A percentile compares a stretch with the other conserved stretches of the same genome.
phyloP scores from a whole-genome alignment of 2,797 vertebrate species.

The Aldrovandia affinis region DNA sequence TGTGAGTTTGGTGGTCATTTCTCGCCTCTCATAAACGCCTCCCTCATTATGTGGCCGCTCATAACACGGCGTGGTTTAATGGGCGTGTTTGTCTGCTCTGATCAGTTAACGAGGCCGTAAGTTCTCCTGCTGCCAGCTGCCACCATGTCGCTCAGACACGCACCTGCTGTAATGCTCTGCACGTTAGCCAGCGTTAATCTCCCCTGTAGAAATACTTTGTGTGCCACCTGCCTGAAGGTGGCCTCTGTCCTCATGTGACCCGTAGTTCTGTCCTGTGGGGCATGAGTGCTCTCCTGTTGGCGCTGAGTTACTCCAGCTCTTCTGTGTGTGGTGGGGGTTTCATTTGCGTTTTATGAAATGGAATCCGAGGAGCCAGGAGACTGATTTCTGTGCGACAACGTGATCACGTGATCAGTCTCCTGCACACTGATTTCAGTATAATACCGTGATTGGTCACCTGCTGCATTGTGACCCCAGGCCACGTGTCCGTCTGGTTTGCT shows the following conservation, averaged over 20 bases:
- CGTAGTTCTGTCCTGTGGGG: neutral
- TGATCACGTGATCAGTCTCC: no score
- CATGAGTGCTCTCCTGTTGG: no score
- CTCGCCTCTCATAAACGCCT: no score
- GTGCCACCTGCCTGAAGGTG: neutral
- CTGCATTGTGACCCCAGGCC: neutral
- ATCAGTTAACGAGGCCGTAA: neutral
- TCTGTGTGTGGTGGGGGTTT: neutral
- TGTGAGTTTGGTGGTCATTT: no score
- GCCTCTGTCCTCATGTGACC: neutral
- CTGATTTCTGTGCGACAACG: neutral
- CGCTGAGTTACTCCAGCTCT: neutral
- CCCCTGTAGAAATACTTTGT: neutral
- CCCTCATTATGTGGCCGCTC: no score
- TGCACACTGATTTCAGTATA: no score
- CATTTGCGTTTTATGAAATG: neutral
- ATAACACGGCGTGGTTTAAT: no score
- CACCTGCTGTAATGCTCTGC: neutral
- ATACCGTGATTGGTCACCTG: no score
- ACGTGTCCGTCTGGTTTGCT: neutral
- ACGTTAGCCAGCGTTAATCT: neutral
- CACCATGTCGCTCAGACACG: neutral
- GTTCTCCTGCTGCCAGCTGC: neutral
- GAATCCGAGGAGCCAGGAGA: neutral
- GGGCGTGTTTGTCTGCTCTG: neutral